A percentile compares a stretch with the other conserved stretches of the same genome.
These are phyloP conservation scores for Celastrina argiolus DNA, from an alignment of 2,888 invertebrate species.

Conservation along the genomic window DNA sequence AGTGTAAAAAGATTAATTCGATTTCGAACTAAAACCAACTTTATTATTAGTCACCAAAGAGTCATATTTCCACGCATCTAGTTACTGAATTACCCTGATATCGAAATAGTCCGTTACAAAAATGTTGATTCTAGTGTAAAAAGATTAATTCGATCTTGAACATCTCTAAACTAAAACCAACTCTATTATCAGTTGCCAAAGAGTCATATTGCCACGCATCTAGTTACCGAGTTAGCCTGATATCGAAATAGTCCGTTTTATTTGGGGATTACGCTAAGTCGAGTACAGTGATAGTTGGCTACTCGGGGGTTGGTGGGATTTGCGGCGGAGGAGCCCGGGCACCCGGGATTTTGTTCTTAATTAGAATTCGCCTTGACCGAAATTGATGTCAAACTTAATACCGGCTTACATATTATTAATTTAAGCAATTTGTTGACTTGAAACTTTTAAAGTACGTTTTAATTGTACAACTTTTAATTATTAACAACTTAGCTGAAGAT, in stretches of 20 bases:
- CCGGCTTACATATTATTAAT: neutral
- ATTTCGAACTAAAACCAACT: too few species aligned
- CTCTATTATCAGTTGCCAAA: neutral
- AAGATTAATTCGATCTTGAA: neutral
- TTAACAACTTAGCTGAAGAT: neutral
- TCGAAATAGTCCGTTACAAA: too few species aligned
- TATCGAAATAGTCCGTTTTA: conserved; percentile 28
- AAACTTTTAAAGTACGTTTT: conserved; percentile 1
- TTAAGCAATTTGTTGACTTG: conserved; percentile 11
- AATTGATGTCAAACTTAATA: conserved; percentile 19
- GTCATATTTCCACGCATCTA: too few species aligned
- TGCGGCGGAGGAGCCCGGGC: conserved; percentile 29
- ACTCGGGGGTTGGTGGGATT: conserved; percentile 29
- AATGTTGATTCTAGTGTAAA: neutral
- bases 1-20: too few species aligned
- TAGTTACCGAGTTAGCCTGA: neutral
- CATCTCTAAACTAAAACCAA: neutral
- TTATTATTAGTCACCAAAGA: too few species aligned
- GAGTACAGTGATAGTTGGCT: conserved; percentile 27
- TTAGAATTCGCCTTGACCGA: conserved; percentile 27
- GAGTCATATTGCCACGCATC: neutral
- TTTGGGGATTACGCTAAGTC: conserved; percentile 30
- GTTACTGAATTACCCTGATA: too few species aligned
- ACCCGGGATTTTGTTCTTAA: conserved; percentile 31
- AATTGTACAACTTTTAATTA: conserved; percentile 10